Evolutionary conservation across 2,888 invertebrate genomes (phyloP).

Genomic region (Exephanes ischioxanthus): DNA sequence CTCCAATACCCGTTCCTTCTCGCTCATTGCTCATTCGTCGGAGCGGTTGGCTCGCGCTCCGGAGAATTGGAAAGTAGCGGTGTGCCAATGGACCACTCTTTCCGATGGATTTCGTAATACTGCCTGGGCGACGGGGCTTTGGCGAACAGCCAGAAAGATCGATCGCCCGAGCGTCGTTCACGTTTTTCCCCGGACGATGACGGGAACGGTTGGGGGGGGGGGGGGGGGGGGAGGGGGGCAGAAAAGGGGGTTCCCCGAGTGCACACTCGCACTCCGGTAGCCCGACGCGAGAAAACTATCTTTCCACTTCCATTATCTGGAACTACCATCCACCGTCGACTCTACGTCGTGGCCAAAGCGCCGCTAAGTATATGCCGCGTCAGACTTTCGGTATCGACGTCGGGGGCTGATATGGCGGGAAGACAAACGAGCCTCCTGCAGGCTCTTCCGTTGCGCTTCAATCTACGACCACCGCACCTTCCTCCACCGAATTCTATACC

Average conservation of each 20-base stretch:
- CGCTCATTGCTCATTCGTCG: constrained; percentile 68
- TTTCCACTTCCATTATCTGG: constrained; percentile 64
- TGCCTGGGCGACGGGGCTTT: constrained; percentile 61
- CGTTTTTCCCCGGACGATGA: constrained; percentile 22
- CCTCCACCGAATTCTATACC: background rate
- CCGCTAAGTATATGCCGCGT: constrained; percentile 53
- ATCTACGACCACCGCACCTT: background rate
- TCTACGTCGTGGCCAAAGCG: constrained; percentile 33
- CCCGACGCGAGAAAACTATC: constrained; percentile 44
- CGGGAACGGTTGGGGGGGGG: background rate
- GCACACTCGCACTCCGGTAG: constrained; percentile 26
- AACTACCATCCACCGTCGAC: constrained; percentile 30
- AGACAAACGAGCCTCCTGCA: constrained; percentile 41
- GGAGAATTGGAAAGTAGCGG: constrained; percentile 59
- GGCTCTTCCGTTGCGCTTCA: background rate
- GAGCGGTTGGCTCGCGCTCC: constrained; percentile 47
- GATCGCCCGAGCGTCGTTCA: constrained; percentile 50
- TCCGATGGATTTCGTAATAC: constrained; percentile 67
- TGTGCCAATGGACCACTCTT: constrained; percentile 61
- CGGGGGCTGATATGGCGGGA: constrained; percentile 11
- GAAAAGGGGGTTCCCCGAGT: constrained; percentile 6
- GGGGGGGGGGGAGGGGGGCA: background rate
- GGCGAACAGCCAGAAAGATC: constrained; percentile 66
- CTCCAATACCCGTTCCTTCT: background rate
- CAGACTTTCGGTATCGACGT: constrained; percentile 46